A percentile compares a stretch with the other conserved stretches of the same genome.
Evolutionary conservation across 1,140 invertebrate species (phyloP).

Genomic region (Drosophila busckii): DNA sequence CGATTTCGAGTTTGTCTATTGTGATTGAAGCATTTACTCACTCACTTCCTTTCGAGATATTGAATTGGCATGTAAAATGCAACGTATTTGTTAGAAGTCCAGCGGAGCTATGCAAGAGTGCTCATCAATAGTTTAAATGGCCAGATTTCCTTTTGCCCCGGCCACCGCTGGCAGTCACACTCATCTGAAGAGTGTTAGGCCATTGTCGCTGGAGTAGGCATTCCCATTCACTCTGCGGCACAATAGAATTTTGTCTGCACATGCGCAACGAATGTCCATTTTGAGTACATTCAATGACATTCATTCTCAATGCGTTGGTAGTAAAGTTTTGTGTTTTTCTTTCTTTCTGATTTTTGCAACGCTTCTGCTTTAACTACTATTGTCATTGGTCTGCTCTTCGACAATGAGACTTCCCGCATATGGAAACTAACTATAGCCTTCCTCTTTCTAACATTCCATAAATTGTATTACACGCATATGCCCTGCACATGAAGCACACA

Average conservation of each 20-base stretch:
- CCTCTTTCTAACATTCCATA: too few relatives aligned
- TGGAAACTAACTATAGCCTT: too few relatives aligned
- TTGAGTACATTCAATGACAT: conserved; percentile 36
- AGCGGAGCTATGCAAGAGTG: conserved; percentile 69
- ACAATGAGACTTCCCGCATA: too few relatives aligned
- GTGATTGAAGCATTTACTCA: conserved; percentile 23
- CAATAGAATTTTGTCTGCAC: conserved; percentile 47
- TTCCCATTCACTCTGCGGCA: conserved; percentile 46
- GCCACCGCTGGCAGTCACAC: conserved; percentile 58
- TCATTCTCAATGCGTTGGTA: conserved; percentile 46
- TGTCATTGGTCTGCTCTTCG: too few relatives aligned
- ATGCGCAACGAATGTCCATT: conserved; percentile 64
- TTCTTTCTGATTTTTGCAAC: too few relatives aligned
- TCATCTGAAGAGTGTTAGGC: conserved; percentile 49
- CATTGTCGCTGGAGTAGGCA: conserved; percentile 56
- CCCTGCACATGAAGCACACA: too few relatives aligned
- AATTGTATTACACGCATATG: too few relatives aligned
- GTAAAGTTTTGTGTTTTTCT: too few relatives aligned
- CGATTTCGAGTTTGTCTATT: too few relatives aligned
- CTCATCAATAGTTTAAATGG: conserved; percentile 53
- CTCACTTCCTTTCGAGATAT: conserved; percentile 40
- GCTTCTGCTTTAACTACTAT: too few relatives aligned
- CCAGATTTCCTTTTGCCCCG: conserved; percentile 22
- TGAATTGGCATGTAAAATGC: conserved; percentile 69
- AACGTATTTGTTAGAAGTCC: conserved; percentile 38